Evolutionary conservation across 2,888 invertebrate species (phyloP), one percentile per base, ranked within the genome.

Genomic region (Ormyrus nitidulus): DNA sequence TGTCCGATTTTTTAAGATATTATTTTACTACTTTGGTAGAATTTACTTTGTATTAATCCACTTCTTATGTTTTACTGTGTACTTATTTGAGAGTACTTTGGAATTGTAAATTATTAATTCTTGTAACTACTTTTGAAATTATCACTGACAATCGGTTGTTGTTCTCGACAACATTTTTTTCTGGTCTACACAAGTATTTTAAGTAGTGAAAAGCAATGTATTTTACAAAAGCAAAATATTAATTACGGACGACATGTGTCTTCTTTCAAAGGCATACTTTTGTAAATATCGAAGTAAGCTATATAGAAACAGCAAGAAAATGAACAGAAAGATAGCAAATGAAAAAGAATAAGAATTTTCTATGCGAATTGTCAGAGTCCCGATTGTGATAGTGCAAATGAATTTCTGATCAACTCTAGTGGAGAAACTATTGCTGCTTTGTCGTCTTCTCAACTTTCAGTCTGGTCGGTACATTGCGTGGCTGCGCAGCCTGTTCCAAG

Each of bases 241-340:
- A 49, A 56, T 44, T 56, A 71, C 51, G 70, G 65, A 65, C 59
- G 56, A 64, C 10, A 10, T 34, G 34, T 71, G 70, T 77, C 71
- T 71, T 69, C 19, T 68, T 69, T 71, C 46, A 69, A 69, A 72
- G 71, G 19, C 65, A 77, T 71, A 77, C 72, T 77, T 77, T 77
- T 77, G 71, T 77, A 71, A 77, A 72, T 72, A 71, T 71, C 34
- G 72, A 46, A 6, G 53, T 59, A 66, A 34, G 34, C 59, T 59
- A 53, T 46, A 56, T 6, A 9, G 7, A 48, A 49, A 49, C 7
- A 51, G 5, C 34, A 34, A 34, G 34, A 19, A 19, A 48, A 11
- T 56, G 9, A 61, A 59, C 11, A 49, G 53, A 59, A 53, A 11
- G 48, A 58, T n/a, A 6, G 7, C 11, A 34, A 56, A 0, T 34